Conservation (phyloP, 2,797 vertebrate species). For the Channa striata region DNA sequence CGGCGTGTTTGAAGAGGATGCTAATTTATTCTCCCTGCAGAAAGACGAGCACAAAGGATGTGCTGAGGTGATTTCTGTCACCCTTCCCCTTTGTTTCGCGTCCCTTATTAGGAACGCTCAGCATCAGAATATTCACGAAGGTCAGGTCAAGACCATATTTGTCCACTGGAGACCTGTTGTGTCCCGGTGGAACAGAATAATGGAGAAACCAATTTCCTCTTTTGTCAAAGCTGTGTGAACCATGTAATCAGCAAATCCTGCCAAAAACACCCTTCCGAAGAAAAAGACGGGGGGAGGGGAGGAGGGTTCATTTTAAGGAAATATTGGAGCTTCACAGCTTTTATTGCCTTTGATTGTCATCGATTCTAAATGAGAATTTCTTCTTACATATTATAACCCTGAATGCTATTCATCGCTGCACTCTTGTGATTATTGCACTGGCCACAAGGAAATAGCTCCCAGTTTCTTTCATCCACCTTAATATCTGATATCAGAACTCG, state of each 20-base stretch:
- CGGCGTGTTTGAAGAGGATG: constrained; percentile 34
- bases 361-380: constrained; percentile 64
- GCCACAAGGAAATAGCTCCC: constrained; percentile 45
- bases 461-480: constrained; percentile 56
- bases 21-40: constrained; percentile 31
- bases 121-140: constrained; percentile 58
- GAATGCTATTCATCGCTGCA: constrained; percentile 37
- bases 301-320: constrained; percentile 60
- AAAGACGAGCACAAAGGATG: constrained; percentile 22
- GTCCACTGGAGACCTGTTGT: constrained; percentile 61
- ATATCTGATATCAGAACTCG: constrained; percentile 51
- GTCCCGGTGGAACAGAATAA: constrained; percentile 62
- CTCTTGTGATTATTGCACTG: constrained; percentile 24
- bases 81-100: constrained; percentile 34
- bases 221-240: constrained; percentile 62
- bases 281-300: constrained; percentile 28
- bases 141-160: constrained; percentile 57
- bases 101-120: constrained; percentile 41
- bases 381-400: constrained; percentile 43
- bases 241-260: constrained; percentile 64
- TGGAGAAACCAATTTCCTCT: constrained; percentile 73
- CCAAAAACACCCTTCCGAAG: constrained; percentile 56
- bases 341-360: constrained; percentile 70
- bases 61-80: constrained; percentile 24
- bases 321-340: constrained; percentile 59